Base-by-base conservation (phyloP, 2,113 vertebrate species). In the Zosterops lateralis region DNA sequence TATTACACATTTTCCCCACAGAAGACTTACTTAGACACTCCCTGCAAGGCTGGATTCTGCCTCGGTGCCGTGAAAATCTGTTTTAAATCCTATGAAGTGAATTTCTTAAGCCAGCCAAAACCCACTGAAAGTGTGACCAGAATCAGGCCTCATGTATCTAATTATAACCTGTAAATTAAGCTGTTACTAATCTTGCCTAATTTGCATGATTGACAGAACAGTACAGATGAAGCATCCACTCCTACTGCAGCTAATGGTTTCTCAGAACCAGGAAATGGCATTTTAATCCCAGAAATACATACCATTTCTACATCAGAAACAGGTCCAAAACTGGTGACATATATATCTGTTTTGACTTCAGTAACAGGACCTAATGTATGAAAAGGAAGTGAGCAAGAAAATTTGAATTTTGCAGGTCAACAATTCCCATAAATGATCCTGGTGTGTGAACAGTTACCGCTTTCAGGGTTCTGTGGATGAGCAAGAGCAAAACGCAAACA, bases 231-330 rank as follows among this genome's bases (percentile, higher is more conserved):
- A 95, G 78, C 84, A 90, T 87, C 62, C 92, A 87, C 77, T 96
- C 64, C 75, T 58, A 93, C 68, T 89, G 79, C 87, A 94, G 72
- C 92, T 92, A 71, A 87, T 80, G 22, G 71, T 95, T 93, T 92
- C 93, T 96, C 94, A 96, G 95, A 94, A 94, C 42, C 48, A 94
- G 66, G 81, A 93, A 95, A 95, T 62, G 28, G 38, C 84, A 96
- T 61, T 96, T 92, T 87, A 89, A 93, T 90, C 84, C 48, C 68
- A 92, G 93, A 82, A 87, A 92, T 96, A 98, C 98, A 40, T 98
- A 99, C 99, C 99, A 99, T 99, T 98, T 99, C 99, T 96, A 99
- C 99, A 97, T 99, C 99, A 93, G 99, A 99, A 93, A 99, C 99
- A 40, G 99, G 99, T 95, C 99, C 99, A 98, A 99, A 99, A 96